Conservation (phyloP, 2,888 invertebrate species). For the Polydrusus tereticollis region DNA sequence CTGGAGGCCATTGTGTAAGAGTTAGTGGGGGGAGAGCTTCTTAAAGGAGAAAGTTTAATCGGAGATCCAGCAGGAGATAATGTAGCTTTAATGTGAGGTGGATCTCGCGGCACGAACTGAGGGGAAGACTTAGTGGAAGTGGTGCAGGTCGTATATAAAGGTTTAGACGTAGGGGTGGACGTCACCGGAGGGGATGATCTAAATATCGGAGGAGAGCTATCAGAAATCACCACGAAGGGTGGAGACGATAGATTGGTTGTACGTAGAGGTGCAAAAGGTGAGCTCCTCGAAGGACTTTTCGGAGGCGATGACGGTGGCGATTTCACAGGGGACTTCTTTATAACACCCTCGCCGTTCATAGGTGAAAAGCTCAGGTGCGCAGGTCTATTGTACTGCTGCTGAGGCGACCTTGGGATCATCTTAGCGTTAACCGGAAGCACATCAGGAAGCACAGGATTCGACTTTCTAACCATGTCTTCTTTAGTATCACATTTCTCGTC, state of each 20-base stretch:
- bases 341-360: slow-evolving; percentile 52
- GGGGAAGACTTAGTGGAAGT: slow-evolving; percentile 52
- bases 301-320: slow-evolving; percentile 61
- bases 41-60: slow-evolving; percentile 57
- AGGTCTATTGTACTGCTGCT: slow-evolving; percentile 60
- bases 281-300: slow-evolving; percentile 60
- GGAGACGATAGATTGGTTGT: slow-evolving; percentile 59
- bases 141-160: slow-evolving; percentile 36
- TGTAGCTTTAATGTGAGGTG: slow-evolving; percentile 58
- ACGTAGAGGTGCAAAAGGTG: slow-evolving; percentile 61
- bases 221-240: slow-evolving; percentile 50
- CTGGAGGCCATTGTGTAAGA: neutral
- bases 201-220: slow-evolving; percentile 28
- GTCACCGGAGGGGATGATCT: slow-evolving; percentile 30
- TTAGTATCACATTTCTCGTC: slow-evolving; percentile 59
- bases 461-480: slow-evolving; percentile 57
- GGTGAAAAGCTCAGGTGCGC: slow-evolving; percentile 59
- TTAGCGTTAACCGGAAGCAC: slow-evolving; percentile 72
- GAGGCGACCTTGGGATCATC: slow-evolving; percentile 62
- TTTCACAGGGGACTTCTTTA: slow-evolving; percentile 59
- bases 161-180: slow-evolving; percentile 47
- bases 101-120: slow-evolving; percentile 62
- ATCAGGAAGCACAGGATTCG: slow-evolving; percentile 68
- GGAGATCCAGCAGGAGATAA: slow-evolving; percentile 62
- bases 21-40: slow-evolving; percentile 56